Conservation (phyloP, 1,140 invertebrate species). For the Drosophila kikkawai region DNA sequence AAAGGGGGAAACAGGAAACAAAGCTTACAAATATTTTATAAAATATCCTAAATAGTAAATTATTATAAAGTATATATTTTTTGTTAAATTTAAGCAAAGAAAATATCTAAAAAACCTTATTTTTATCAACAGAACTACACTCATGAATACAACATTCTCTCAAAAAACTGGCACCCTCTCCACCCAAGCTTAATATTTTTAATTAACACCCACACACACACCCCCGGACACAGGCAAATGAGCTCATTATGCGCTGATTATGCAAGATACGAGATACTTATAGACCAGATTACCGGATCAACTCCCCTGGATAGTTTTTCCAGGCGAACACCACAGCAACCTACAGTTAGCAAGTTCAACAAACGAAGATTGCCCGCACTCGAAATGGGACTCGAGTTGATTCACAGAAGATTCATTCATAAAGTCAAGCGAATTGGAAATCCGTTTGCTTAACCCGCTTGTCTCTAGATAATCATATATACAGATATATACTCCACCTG, state of each 20-base stretch:
- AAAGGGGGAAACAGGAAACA: not conserved
- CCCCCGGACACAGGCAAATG: conserved; percentile 62
- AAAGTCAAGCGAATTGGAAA: conserved; percentile 78
- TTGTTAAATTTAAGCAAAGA: not conserved
- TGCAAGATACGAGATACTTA: conserved; percentile 53
- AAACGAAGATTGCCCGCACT: conserved; percentile 50
- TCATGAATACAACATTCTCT: not conserved
- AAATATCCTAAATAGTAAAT: not conserved
- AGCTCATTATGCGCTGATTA: conserved; percentile 77
- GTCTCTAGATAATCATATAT: conserved; percentile 2
- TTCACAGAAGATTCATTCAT: conserved; percentile 75
- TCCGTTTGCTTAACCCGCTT: conserved; percentile 76
- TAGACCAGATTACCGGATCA: conserved; percentile 16
- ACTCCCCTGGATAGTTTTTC: conserved; percentile 48
- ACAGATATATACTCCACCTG: conserved; percentile 9
- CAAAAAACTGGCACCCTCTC: not conserved
- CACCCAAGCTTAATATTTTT: conserved; percentile 49
- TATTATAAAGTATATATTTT: not conserved
- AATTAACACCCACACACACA: conserved; percentile 46
- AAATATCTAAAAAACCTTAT: not conserved
- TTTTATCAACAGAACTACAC: not conserved
- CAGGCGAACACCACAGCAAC: conserved; percentile 40
- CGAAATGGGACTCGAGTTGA: not conserved
- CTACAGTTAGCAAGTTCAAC: conserved; percentile 51
- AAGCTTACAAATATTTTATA: not conserved